Evolutionary conservation across 2,797 vertebrate genomes (phyloP).

Genomic region (Acanthopagrus latus): DNA sequence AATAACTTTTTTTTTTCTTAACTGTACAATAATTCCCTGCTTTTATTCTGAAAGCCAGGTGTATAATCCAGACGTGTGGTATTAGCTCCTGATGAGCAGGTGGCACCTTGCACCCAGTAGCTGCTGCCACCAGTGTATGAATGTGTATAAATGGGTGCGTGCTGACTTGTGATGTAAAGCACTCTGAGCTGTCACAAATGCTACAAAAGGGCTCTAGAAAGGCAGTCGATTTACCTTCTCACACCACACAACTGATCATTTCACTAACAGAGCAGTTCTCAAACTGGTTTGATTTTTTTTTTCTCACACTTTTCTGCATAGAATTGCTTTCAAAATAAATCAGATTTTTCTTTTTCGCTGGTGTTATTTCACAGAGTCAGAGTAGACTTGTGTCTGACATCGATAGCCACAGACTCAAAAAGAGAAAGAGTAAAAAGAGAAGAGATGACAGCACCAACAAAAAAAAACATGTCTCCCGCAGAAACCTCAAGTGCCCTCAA

Average conservation of each 20-base stretch:
- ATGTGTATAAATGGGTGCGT: too few species aligned
- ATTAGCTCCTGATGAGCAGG: too few species aligned
- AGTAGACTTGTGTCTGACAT: neutral
- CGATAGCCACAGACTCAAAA: neutral
- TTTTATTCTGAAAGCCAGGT: too few species aligned
- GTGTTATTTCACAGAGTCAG: neutral
- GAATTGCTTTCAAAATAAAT: neutral
- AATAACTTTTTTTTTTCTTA: neutral
- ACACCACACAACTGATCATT: too few species aligned
- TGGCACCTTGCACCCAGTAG: too few species aligned
- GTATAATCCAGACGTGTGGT: too few species aligned
- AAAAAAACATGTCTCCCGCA: neutral
- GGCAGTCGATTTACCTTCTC: too few species aligned
- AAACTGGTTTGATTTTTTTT: neutral
- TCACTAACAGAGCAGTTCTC: neutral
- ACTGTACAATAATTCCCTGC: too few species aligned
- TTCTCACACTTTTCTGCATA: neutral
- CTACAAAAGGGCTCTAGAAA: too few species aligned
- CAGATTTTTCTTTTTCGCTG: neutral
- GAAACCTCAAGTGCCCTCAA: conserved; percentile 7
- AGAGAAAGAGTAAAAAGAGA: neutral
- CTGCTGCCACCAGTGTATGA: too few species aligned
- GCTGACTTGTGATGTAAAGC: too few species aligned
- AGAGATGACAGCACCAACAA: neutral
- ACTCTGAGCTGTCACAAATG: too few species aligned